Percentiles rank a stretch among this genome's conserved stretches.
phyloP scores from a whole-genome alignment of 2,797 vertebrate species.

The Loriculus beryllinus region DNA sequence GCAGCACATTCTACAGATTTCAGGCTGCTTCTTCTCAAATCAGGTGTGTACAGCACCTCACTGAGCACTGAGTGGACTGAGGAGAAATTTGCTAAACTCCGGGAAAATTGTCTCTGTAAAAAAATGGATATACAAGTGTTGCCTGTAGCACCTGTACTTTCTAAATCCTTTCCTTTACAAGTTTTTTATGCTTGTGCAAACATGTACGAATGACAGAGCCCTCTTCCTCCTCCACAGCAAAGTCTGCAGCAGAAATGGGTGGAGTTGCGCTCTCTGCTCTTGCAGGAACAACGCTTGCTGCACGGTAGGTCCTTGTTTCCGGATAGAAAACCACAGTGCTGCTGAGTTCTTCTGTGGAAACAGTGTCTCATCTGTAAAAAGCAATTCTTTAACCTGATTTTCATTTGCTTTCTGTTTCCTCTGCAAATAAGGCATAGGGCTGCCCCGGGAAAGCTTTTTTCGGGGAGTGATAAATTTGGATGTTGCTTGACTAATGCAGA shows the following conservation, averaged over 20 bases:
- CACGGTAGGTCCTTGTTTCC: conserved; percentile 77
- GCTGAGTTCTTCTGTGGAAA: neutral
- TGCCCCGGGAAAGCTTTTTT: neutral
- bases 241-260: conserved; percentile 82
- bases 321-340: conserved; percentile 74
- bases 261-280: conserved; percentile 84
- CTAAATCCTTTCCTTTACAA: rapidly evolving
- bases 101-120: neutral
- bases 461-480: rapidly evolving
- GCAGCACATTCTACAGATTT: rapidly evolving
- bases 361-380: neutral
- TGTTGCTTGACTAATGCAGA: rapidly evolving
- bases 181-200: rapidly evolving
- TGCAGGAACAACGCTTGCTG: conserved; percentile 84
- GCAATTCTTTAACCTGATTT: neutral
- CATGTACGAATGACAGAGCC: neutral
- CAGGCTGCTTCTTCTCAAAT: neutral
- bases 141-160: neutral
- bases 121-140: neutral
- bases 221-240: conserved; percentile 76
- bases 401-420: neutral
- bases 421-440: rapidly evolving
- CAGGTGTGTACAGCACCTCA: rapidly evolving
- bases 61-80: rapidly evolving
- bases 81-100: rapidly evolving